Evolutionary conservation across 2,113 vertebrate species (phyloP).

Genomic region (Burhinus oedicnemus): DNA sequence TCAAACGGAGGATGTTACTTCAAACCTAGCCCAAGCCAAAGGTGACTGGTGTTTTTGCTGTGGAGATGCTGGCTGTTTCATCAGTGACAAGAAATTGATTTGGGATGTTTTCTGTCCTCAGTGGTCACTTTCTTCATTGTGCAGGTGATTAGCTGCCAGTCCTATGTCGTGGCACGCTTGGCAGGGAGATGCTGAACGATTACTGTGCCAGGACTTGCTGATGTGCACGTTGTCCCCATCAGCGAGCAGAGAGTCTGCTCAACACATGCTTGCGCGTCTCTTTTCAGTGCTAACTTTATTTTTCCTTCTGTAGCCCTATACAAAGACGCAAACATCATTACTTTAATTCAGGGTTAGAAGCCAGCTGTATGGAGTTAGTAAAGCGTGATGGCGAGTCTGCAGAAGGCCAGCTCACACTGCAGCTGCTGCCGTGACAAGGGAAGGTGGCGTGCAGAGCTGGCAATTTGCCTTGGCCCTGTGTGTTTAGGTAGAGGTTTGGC

Average conservation of each 20-base stretch:
- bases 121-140: rapidly evolving
- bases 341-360: neutral
- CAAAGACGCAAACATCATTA: neutral
- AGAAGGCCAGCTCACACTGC: neutral
- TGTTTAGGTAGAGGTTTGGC: neutral
- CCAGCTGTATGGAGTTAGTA: neutral
- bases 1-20: neutral
- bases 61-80: neutral
- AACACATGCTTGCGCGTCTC: neutral
- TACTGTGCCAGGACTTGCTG: neutral
- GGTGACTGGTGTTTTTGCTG: neutral
- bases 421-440: neutral
- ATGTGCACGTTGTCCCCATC: neutral
- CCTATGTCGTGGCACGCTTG: neutral
- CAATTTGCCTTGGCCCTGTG: neutral
- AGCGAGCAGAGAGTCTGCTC: neutral
- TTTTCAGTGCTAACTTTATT: neutral
- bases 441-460: neutral
- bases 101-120: neutral
- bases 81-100: neutral
- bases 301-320: neutral
- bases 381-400: neutral
- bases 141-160: neutral
- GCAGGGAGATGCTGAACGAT: neutral
- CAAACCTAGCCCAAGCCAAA: neutral